phyloP scores from a whole-genome alignment of 2,797 vertebrate species.

The Eurystomus glaucurus region DNA sequence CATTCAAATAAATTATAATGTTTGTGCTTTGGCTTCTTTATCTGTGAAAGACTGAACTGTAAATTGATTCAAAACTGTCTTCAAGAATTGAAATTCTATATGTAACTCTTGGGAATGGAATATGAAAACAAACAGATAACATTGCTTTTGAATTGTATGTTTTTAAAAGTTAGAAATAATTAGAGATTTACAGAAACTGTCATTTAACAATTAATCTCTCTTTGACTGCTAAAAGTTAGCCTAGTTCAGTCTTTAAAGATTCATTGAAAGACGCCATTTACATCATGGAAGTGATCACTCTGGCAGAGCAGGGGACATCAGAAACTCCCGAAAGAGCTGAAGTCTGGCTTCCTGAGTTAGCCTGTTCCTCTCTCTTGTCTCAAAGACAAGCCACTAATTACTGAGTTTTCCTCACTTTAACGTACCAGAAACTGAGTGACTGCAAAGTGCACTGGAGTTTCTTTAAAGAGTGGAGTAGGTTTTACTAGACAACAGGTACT shows the following conservation, averaged over 20 bases:
- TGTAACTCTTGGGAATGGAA: not conserved
- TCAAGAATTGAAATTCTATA: not conserved
- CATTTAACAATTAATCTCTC: not conserved
- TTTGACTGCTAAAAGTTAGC: not conserved
- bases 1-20: not conserved
- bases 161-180: not conserved
- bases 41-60: not conserved
- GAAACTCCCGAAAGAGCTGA: not conserved
- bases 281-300: not conserved
- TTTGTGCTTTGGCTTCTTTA: not conserved
- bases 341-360: not conserved
- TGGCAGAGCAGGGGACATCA: not conserved
- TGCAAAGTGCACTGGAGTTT: not conserved
- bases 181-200: not conserved
- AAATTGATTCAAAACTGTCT: not conserved
- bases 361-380: not conserved
- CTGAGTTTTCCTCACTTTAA: not conserved
- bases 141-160: not conserved
- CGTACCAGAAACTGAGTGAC: not conserved
- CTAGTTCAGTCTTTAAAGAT: not conserved
- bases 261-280: not conserved
- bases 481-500: conserved; percentile 7
- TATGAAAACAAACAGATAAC: not conserved
- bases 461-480: not conserved
- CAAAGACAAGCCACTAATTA: not conserved